A percentile compares a stretch with the other conserved stretches of the same genome.
phyloP scores from a whole-genome alignment of 2,888 invertebrate species.

The Drosophila sordidapex region DNA sequence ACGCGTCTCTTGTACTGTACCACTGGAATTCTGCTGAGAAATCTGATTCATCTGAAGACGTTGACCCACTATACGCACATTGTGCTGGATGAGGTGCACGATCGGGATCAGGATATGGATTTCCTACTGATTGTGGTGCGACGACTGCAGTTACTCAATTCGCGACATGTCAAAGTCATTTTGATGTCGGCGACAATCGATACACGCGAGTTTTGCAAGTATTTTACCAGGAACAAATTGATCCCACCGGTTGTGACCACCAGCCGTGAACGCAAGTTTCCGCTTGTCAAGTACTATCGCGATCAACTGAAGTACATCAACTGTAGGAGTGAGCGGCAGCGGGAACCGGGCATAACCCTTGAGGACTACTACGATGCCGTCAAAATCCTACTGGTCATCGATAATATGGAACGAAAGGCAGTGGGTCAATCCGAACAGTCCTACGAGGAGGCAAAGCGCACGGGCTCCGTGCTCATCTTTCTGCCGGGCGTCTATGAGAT shows the following conservation, averaged over 20 bases:
- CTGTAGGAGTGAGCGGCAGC: conserved; percentile 66
- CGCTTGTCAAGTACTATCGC: conserved; percentile 88
- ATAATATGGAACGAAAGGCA: conserved; percentile 81
- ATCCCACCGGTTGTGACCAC: conserved; percentile 87
- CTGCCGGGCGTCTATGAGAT: conserved; percentile 95
- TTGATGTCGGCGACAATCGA: conserved; percentile 98
- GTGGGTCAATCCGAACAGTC: conserved; percentile 76
- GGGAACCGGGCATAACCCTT: conserved; percentile 86
- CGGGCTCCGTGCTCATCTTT: conserved; percentile 92
- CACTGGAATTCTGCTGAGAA: conserved; percentile 94
- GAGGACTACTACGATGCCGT: conserved; percentile 88
- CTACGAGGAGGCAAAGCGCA: conserved; percentile 41
- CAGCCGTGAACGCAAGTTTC: conserved; percentile 86
- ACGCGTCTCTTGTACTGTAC: conserved; percentile 94
- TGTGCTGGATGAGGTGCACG: conserved; percentile 97
- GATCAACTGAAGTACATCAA: conserved; percentile 85
- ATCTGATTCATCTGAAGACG: conserved; percentile 88
- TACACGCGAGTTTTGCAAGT: conserved; percentile 84
- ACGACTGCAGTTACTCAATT: conserved; percentile 89
- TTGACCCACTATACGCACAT: conserved; percentile 94
- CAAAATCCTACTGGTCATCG: conserved; percentile 87
- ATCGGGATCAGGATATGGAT: conserved; percentile 96
- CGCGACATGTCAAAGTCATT: conserved; percentile 89
- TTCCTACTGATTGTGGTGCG: conserved; percentile 93
- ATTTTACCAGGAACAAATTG: conserved; percentile 77